phyloP scores from a whole-genome alignment of 2,888 invertebrate species.

The Orthosia incerta region DNA sequence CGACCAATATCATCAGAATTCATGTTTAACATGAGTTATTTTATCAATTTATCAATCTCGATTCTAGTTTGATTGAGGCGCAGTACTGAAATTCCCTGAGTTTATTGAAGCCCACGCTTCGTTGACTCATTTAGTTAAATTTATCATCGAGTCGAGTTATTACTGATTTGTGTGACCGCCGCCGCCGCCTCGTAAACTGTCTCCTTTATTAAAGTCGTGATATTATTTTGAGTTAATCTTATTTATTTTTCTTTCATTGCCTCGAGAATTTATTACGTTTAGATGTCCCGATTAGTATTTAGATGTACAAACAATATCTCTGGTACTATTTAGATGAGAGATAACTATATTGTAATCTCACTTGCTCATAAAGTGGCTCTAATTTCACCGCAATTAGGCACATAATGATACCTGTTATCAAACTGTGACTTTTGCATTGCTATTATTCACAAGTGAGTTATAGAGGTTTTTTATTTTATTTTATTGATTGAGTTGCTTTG shows the following conservation, averaged over 20 bases:
- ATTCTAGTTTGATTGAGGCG: conserved; percentile 52
- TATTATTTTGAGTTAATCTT: conserved; percentile 69
- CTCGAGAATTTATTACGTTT: conserved; percentile 58
- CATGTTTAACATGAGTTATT: conserved; percentile 46
- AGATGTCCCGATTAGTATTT: conserved; percentile 59
- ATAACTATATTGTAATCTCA: conserved; percentile 46
- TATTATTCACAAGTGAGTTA: no score
- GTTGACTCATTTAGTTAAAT: conserved; percentile 68
- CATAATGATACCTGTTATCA: no score
- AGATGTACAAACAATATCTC: conserved; percentile 55
- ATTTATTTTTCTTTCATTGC: conserved; percentile 68
- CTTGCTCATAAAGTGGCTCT: no score
- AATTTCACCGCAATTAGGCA: no score
- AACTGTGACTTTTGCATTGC: no score
- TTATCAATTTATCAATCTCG: conserved; percentile 61
- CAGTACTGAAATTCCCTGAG: conserved; percentile 50
- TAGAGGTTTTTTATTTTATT: no score
- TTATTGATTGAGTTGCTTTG: no score
- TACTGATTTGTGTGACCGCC: conserved; percentile 63
- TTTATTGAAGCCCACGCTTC: conserved; percentile 65
- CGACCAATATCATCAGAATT: conserved; percentile 36
- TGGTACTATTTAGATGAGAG: conserved; percentile 39
- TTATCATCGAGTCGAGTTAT: conserved; percentile 66
- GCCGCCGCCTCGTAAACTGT: conserved; percentile 59
- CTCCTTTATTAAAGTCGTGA: conserved; percentile 63